Evolutionary conservation across 2,113 vertebrate species (phyloP).

Genomic region (Seriola dumerili): DNA sequence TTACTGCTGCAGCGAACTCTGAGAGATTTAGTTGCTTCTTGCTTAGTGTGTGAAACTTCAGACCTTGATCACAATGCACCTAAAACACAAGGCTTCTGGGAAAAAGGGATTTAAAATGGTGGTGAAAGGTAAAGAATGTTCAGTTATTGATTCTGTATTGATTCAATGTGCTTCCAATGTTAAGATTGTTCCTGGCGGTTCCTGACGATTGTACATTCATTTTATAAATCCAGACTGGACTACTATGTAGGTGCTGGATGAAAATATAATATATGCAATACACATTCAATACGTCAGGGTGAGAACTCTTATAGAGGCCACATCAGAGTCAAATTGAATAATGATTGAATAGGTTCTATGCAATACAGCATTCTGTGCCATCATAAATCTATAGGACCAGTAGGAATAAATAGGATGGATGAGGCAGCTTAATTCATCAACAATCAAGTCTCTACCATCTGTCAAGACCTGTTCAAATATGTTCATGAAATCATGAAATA

Average conservation of each 20-base stretch:
- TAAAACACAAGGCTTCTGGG: neutral
- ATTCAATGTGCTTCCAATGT: neutral
- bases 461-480: neutral
- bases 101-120: neutral
- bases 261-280: neutral
- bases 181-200: neutral
- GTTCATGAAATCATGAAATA: neutral
- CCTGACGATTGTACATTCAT: neutral
- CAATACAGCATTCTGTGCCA: neutral
- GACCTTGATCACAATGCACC: slow-evolving; percentile 5
- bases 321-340: neutral
- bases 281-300: neutral
- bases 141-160: no score
- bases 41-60: neutral
- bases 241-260: neutral
- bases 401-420: neutral
- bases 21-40: slow-evolving; percentile 41
- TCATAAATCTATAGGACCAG: neutral
- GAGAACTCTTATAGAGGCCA: neutral
- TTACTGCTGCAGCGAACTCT: slow-evolving; percentile 19
- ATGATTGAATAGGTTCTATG: neutral
- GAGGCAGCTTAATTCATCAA: neutral
- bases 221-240: neutral
- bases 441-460: neutral
- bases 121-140: neutral